Evolutionary conservation across 2,888 invertebrate genomes (phyloP).

Genomic region (Norana najaformis): DNA sequence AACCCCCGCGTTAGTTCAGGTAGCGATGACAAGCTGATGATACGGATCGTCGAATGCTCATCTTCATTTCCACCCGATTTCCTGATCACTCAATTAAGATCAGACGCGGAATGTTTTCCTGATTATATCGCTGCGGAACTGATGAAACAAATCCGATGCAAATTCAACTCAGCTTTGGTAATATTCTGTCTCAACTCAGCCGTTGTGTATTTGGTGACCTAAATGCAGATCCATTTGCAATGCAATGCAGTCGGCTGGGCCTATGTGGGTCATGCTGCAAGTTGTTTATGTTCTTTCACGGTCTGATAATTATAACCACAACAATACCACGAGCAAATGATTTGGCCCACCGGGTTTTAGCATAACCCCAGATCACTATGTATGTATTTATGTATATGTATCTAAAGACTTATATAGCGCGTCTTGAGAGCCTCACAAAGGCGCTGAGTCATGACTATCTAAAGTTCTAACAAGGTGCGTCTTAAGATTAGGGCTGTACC

Average conservation of each 20-base stretch:
- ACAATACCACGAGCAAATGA: neutral
- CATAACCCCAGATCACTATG: neutral
- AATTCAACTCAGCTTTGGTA: conserved; percentile 1
- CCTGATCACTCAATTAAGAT: neutral
- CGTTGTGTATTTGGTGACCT: neutral
- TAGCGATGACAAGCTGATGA: neutral
- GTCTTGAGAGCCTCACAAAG: no score
- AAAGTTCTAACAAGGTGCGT: no score
- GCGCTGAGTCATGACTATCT: no score
- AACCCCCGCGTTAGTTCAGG: neutral
- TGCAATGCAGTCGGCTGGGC: neutral
- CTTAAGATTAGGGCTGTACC: no score
- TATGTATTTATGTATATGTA: no score
- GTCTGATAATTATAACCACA: neutral
- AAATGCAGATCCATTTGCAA: neutral
- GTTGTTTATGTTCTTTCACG: neutral
- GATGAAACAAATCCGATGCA: neutral
- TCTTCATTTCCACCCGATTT: neutral
- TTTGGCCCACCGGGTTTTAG: neutral
- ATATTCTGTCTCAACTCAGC: neutral
- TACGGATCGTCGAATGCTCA: neutral
- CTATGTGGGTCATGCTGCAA: neutral
- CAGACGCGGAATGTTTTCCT: neutral
- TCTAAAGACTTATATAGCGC: no score
- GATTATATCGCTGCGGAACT: neutral